Evolutionary conservation across 2,113 vertebrate genomes (phyloP).

Genomic region (Pelobates fuscus): DNA sequence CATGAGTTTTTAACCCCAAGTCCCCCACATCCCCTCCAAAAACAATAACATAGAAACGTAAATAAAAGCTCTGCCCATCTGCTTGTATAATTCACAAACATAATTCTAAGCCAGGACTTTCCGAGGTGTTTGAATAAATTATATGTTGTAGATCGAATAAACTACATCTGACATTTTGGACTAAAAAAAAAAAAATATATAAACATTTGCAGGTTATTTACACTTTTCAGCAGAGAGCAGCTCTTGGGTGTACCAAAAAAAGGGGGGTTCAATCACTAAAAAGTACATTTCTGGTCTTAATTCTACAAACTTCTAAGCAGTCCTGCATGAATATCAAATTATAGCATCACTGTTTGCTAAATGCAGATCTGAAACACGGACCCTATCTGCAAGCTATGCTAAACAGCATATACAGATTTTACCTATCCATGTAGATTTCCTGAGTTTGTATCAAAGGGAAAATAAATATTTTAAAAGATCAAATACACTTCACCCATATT

Average conservation of each 20-base stretch:
- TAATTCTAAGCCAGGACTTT: conserved; percentile 60
- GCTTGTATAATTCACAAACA: conserved; percentile 48
- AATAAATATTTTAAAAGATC: not conserved
- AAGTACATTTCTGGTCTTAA: conserved; percentile 15
- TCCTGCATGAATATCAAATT: too few relatives aligned
- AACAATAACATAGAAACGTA: conserved; percentile 4
- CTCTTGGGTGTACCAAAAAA: conserved; percentile 13
- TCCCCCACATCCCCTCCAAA: conserved; percentile 33
- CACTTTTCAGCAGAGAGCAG: conserved; percentile 33
- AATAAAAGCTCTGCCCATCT: not conserved
- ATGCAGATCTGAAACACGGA: not conserved
- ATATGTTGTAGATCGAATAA: conserved; percentile 79
- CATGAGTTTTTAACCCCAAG: not conserved
- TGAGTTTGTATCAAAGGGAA: conserved; percentile 29
- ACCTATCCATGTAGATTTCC: conserved; percentile 33
- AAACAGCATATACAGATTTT: conserved; percentile 5
- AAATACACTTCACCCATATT: too few relatives aligned
- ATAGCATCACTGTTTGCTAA: not conserved
- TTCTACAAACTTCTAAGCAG: not conserved
- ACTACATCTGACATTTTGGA: conserved; percentile 72
- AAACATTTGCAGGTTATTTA: conserved; percentile 35
- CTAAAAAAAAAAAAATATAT: not conserved
- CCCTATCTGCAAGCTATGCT: not conserved
- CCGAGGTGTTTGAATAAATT: conserved; percentile 75
- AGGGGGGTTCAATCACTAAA: not conserved